These are phyloP conservation scores for Novumbra hubbsi DNA, from an alignment of 2,797 vertebrate species.

Conservation along the genomic window DNA sequence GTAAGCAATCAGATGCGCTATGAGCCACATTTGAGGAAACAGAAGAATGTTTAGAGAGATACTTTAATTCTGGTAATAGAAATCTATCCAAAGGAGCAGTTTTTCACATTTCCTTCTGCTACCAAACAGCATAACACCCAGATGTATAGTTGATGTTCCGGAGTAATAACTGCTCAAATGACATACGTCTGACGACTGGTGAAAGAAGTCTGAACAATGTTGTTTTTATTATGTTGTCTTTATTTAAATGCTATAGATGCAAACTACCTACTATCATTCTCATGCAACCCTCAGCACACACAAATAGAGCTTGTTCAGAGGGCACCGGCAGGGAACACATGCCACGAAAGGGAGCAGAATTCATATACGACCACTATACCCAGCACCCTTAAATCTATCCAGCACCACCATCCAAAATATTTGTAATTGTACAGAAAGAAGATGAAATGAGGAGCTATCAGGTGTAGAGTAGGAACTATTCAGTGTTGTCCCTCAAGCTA, in stretches of 20 bases:
- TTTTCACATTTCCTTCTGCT: background rate
- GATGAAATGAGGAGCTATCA: background rate
- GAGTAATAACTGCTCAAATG: constrained; percentile 22
- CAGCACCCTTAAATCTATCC: background rate
- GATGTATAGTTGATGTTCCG: constrained; percentile 21
- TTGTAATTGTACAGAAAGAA: background rate
- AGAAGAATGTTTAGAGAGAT: constrained; percentile 7
- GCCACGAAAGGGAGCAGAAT: background rate
- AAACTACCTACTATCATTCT: constrained; percentile 1
- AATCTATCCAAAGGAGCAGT: background rate
- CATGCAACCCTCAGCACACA: background rate
- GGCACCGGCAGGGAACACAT: background rate
- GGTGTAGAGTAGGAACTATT: constrained; percentile 30
- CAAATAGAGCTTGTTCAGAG: background rate
- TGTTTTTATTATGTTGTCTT: background rate
- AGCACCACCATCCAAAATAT: background rate
- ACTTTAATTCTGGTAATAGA: background rate
- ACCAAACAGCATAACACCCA: constrained; percentile 6
- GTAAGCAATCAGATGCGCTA: background rate
- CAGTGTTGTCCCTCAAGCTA: constrained; percentile 1
- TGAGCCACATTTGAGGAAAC: background rate
- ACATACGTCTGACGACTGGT: constrained; percentile 8
- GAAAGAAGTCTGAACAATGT: constrained; percentile 8
- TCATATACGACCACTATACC: background rate
- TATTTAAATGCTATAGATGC: constrained; percentile 12